Percentiles rank a stretch among this genome's conserved stretches.
These are phyloP conservation scores for Callithrix jacchus DNA, from an alignment of 2,113 vertebrate species.

Conservation along the genomic window DNA sequence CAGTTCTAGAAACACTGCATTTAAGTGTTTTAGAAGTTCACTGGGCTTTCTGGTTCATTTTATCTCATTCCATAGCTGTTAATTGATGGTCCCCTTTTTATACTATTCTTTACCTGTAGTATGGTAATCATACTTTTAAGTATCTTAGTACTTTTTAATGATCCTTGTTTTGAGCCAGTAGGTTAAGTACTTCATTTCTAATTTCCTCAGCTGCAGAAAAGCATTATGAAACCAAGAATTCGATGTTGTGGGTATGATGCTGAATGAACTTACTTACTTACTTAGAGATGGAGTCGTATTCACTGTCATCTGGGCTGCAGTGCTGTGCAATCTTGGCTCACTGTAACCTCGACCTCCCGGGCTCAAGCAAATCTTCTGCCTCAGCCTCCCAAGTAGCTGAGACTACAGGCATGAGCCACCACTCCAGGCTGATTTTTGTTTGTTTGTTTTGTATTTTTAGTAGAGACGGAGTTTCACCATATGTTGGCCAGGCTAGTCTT, in stretches of 20 bases:
- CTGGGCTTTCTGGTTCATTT: background rate
- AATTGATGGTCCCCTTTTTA: background rate
- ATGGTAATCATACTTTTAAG: background rate
- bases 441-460: too few species aligned
- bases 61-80: background rate
- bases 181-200: background rate
- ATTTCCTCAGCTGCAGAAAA: background rate
- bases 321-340: too few species aligned
- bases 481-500: too few species aligned
- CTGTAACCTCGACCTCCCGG: too few species aligned
- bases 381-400: too few species aligned
- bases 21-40: background rate
- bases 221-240: conserved; percentile 7
- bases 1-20: background rate
- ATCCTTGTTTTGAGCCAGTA: background rate
- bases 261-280: background rate
- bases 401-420: too few species aligned
- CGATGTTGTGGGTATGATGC: background rate
- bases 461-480: too few species aligned
- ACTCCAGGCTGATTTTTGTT: too few species aligned
- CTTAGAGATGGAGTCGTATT: too few species aligned
- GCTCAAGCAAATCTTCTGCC: too few species aligned
- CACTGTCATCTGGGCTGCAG: too few species aligned
- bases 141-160: background rate
- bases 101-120: too few species aligned